Base-by-base conservation (phyloP, 1,140 invertebrate species). In the Drosophila equinoxialis region DNA sequence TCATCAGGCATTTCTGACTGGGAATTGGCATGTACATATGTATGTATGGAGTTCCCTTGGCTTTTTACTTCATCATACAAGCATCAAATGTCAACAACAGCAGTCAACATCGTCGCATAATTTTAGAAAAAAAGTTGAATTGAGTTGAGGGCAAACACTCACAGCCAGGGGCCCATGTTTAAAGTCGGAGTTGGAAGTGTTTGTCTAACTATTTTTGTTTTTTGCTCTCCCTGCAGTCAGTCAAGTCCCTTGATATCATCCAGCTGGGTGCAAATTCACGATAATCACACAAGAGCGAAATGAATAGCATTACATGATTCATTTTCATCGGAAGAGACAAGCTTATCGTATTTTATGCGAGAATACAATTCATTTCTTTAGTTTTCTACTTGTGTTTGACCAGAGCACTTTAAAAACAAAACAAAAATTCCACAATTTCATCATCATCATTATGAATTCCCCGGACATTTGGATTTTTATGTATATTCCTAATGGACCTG, bases 61-160 rank as follows among this genome's bases (percentile, higher is more conserved):
- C 57, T 85, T 76, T 79, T 87, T 82, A 86, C 82, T 79, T 71
- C 76, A 41, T 86, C 81, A 85, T 80, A 84, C 14, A 80, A 74
- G 67, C 81, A 76, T 77, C 79, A 83, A 73, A 77, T 74, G 79
- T 86, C 82, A 86, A 65, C 54, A 66, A 60, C 82, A 85, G 66
- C 26, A 42, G 80, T 70, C 76, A 75, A 66, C 71, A 72, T 14
- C 71, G 61, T 65, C 69, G 65, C 77, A 86, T 80, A 87, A 87
- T 86, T 79, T 79, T 68, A 83, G 82, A 86, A 51, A 48, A 48
- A 37, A 37, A 37, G 79, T 86, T 83, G 82, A 87, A 86, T 86
- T 86, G 82, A 86, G 83, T 79, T 86, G 80, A 62, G 57, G 68
- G 58, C 62, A 55, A 62, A 63, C 37, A 58, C 54, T 51, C 61